Conservation (phyloP, 37 sponge, comb jelly and placozoan genomes). For the Aphrocallistes beatrix region DNA sequence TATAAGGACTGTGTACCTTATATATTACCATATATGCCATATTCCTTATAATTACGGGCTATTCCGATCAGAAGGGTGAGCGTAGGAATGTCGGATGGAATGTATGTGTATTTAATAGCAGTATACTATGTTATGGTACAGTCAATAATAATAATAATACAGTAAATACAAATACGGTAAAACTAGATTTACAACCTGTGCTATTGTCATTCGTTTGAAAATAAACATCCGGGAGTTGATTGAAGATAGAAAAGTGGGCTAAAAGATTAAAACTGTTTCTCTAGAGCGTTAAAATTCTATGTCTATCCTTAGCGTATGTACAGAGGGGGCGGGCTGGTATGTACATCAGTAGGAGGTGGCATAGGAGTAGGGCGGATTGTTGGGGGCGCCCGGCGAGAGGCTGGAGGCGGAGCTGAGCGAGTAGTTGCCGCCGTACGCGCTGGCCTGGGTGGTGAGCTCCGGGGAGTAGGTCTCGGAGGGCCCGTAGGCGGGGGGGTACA, state of each 20-base stretch:
- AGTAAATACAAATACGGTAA: slow-evolving; percentile 10
- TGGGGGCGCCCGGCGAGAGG: background rate
- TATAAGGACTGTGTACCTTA: no score
- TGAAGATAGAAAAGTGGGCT: background rate
- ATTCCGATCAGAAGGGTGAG: no score
- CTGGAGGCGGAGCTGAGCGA: slow-evolving; percentile 9
- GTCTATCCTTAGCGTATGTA: background rate
- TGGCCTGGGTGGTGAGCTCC: background rate
- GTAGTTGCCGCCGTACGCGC: background rate
- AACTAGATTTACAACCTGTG: background rate
- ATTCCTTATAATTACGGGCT: no score
- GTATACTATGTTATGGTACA: slow-evolving; percentile 11
- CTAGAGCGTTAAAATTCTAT: background rate
- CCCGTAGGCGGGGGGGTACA: background rate
- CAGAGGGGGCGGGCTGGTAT: no score
- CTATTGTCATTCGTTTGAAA: background rate
- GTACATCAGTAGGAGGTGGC: slow-evolving; percentile 1
- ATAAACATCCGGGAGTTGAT: background rate
- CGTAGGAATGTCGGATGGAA: no score
- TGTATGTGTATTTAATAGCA: background rate
- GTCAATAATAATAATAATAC: background rate
- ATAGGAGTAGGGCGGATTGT: background rate
- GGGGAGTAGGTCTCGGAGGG: background rate
- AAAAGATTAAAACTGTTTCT: background rate
- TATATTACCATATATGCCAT: no score